Base-by-base conservation (phyloP, 2,113 vertebrate species). In the Pangasianodon gigas region DNA sequence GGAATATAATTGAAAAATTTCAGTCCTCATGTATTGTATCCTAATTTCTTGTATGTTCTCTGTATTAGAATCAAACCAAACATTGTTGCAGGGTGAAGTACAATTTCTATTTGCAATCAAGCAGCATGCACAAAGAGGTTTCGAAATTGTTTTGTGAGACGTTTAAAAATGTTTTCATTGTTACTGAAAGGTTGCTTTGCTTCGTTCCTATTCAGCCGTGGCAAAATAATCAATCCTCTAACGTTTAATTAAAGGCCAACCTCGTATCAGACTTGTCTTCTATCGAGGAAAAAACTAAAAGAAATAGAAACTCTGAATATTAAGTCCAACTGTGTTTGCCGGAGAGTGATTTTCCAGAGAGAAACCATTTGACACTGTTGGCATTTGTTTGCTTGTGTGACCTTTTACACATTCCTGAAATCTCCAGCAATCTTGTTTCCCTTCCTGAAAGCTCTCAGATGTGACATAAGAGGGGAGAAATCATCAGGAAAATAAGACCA, bases 321-420 rank as follows among this genome's bases (percentile, higher is more conserved):
- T 87, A 82, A 75, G 90, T 85, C 81, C 89, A 86, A 90, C 88
- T 91, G 91, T 92, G 41, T 93, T 93, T 93, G 90, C 92, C 92
- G 77, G 88, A 93, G 91, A 92, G 93, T 56, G 60, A 65, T 56
- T 90, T 95, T 96, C 95, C 92, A 87, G 84, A 89, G 94, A 88
- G 86, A 90, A 93, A 95, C 92, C 92, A 90, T 92, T 94, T 96
- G 96, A 94, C 95, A 95, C 93, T 93, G 95, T 92, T 96, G 96
- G 95, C 96, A 96, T 96, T 96, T 96, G 95, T 96, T 95, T 94
- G 93, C 91, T 94, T 94, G 93, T 93, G 93, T 96, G 96, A 96
- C 96, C 96, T 96, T 96, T 96, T 96, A 87, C 95, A 94, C 95
- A 94, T 95, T 94, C 94, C 93, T 94, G 94, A 95, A 96, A 95